Evolutionary conservation across 2,113 vertebrate species (phyloP).

Genomic region (Nothocercus nigrocapillus): DNA sequence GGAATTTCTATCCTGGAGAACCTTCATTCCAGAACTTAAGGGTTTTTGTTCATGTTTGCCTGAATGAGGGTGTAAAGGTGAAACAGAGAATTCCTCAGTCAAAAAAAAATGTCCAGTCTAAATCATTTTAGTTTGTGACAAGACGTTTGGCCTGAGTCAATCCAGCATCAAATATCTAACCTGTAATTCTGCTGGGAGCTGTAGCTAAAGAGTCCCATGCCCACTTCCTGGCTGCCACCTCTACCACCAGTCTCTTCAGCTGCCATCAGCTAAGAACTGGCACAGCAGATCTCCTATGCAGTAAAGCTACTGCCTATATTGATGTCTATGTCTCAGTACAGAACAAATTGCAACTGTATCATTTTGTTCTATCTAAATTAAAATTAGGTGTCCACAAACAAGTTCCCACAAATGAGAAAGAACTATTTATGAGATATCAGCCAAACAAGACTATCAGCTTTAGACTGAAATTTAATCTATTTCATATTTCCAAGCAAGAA

Average conservation of each 20-base stretch:
- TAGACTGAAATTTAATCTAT: slow-evolving; percentile 2
- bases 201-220: neutral
- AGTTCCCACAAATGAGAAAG: slow-evolving; percentile 13
- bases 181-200: neutral
- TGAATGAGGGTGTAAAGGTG: neutral
- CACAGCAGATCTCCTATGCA: neutral
- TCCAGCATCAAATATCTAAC: neutral
- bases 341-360: neutral
- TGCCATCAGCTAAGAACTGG: neutral
- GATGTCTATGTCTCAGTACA: neutral
- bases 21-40: neutral
- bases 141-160: neutral
- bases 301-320: neutral
- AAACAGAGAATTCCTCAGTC: neutral
- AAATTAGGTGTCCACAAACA: neutral
- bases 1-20: neutral
- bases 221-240: neutral
- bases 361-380: slow-evolving; percentile 36
- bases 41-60: neutral
- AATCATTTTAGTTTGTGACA: neutral
- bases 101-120: neutral
- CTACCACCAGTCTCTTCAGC: neutral
- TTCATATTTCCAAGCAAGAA: neutral
- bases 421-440: slow-evolving; percentile 13
- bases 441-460: neutral